A percentile compares a stretch with the other conserved stretches of the same genome.
These are phyloP conservation scores for Hyperoodon ampullatus DNA, from an alignment of 2,113 vertebrate genomes.

Conservation along the genomic window DNA sequence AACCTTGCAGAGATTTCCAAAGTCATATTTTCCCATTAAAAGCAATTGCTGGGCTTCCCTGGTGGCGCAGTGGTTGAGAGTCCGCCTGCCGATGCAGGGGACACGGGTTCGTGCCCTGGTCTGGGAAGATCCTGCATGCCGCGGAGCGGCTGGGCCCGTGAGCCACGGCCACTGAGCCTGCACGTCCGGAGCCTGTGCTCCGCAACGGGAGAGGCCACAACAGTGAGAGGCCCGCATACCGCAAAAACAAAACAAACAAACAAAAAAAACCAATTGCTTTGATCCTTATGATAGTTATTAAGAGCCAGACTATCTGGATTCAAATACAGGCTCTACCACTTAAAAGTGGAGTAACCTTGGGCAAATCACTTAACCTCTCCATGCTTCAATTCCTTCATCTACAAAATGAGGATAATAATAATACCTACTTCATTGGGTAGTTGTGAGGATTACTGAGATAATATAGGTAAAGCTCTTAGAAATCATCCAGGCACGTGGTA, in stretches of 20 bases:
- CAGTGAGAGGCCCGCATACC: too few species aligned
- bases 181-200: too few species aligned
- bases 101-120: too few species aligned
- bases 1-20: constrained; percentile 20
- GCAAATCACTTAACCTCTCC: neutral
- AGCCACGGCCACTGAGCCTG: too few species aligned
- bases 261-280: constrained; percentile 17
- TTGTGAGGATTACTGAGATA: neutral
- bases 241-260: too few species aligned
- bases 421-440: neutral
- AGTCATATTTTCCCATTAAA: constrained; percentile 47
- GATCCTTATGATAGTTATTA: neutral
- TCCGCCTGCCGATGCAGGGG: too few species aligned
- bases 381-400: neutral
- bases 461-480: neutral
- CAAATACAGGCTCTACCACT: neutral
- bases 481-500: neutral
- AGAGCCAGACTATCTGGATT: neutral
- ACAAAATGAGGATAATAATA: neutral
- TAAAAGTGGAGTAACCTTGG: neutral
- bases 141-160: too few species aligned
- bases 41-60: neutral
- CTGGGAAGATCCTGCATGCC: too few species aligned
- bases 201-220: too few species aligned
- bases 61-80: too few species aligned